phyloP scores from a whole-genome alignment of 2,888 invertebrate species.

The Aporophyla lueneburgensis region DNA sequence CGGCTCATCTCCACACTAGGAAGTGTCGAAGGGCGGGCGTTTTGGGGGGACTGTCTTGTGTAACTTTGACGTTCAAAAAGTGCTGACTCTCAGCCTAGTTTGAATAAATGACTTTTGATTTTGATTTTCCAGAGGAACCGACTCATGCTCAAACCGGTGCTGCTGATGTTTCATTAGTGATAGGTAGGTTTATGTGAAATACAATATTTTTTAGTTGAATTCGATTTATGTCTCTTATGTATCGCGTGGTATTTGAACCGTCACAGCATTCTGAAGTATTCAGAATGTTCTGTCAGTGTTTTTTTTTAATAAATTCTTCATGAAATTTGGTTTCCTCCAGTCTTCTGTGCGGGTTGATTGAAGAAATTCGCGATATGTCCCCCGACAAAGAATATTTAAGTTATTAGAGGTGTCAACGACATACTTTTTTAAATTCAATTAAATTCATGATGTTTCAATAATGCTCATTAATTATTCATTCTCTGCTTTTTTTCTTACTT shows the following conservation, averaged over 20 bases:
- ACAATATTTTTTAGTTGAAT: not conserved
- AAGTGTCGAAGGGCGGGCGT: too few species aligned
- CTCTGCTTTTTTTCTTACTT: too few species aligned
- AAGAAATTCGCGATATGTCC: not conserved
- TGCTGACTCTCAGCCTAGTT: too few species aligned
- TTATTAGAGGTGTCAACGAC: not conserved
- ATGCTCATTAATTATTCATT: not conserved
- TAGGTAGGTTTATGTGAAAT: not conserved
- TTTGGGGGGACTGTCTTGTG: too few species aligned
- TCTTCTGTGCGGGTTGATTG: not conserved
- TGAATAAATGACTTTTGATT: too few species aligned
- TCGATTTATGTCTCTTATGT: not conserved
- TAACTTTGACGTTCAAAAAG: too few species aligned
- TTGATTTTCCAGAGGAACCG: not conserved
- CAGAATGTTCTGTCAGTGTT: not conserved
- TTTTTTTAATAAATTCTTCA: constrained; percentile 16
- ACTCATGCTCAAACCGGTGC: not conserved
- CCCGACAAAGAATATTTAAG: not conserved
- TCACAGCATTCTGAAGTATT: not conserved
- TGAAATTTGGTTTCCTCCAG: constrained; percentile 12
- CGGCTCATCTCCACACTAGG: not conserved
- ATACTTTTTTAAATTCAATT: not conserved
- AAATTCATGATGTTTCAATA: not conserved
- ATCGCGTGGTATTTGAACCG: not conserved
- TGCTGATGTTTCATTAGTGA: not conserved